phyloP scores from a whole-genome alignment of 2,113 vertebrate genomes.

The Bos javanicus region DNA sequence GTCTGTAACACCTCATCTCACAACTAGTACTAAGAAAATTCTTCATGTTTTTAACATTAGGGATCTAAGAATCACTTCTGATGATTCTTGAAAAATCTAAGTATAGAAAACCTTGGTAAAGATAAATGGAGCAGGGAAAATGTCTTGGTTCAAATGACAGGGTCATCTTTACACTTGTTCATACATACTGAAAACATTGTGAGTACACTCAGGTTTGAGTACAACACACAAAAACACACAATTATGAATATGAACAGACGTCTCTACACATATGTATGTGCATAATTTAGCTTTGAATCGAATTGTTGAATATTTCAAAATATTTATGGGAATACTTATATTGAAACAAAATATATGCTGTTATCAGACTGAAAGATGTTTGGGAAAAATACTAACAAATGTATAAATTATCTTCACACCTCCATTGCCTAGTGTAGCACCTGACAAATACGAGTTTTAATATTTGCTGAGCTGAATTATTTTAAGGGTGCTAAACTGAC shows the following conservation, averaged over 20 bases:
- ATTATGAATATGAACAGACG: neutral
- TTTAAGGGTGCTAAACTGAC: neutral
- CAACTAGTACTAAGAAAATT: neutral
- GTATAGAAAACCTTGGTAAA: neutral
- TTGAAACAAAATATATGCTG: neutral
- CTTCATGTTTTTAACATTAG: neutral
- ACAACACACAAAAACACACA: too few relatives aligned
- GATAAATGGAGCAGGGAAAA: neutral
- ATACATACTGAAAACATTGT: neutral
- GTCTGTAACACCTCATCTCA: neutral
- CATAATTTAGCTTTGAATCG: neutral
- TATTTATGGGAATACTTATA: neutral
- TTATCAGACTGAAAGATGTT: neutral
- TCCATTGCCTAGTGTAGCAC: neutral
- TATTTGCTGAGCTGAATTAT: neutral
- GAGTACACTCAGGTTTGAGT: neutral
- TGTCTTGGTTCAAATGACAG: neutral
- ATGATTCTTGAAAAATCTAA: neutral
- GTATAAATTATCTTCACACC: neutral
- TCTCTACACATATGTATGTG: accelerated
- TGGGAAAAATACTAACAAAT: neutral
- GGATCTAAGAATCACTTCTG: neutral
- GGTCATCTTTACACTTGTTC: neutral
- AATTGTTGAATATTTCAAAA: neutral
- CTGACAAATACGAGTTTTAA: neutral